Conservation (phyloP, 2,797 vertebrate genomes). For the Triplophysa yarkandensis region DNA sequence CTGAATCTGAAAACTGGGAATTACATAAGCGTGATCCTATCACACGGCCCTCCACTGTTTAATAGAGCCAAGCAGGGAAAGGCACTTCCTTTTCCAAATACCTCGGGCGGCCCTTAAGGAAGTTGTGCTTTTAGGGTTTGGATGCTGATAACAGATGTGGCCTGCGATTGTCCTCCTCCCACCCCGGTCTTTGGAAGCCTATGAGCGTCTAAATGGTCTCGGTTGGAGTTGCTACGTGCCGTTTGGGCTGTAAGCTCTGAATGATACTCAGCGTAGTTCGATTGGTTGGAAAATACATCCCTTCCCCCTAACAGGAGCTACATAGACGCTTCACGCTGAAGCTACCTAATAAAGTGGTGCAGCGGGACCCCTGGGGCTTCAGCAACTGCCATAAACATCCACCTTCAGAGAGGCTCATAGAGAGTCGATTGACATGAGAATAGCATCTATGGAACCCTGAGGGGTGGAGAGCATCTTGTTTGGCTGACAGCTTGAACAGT, state of each 20-base stretch:
- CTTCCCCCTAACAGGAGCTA: not conserved
- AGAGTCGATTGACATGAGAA: constrained; percentile 42
- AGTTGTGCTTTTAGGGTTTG: constrained; percentile 51
- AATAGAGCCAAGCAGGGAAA: constrained; percentile 49
- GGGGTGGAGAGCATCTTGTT: constrained; percentile 38
- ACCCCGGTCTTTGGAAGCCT: constrained; percentile 28
- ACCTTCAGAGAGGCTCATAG: constrained; percentile 3
- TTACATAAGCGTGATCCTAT: constrained; percentile 54
- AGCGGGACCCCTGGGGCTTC: constrained; percentile 8
- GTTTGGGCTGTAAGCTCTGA: constrained; percentile 33
- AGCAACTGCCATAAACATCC: constrained; percentile 34
- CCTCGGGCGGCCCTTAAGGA: constrained; percentile 54
- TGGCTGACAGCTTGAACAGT: constrained; percentile 31
- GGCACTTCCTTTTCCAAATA: constrained; percentile 61
- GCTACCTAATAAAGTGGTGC: constrained; percentile 33
- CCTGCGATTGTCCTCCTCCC: constrained; percentile 41
- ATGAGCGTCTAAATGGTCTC: constrained; percentile 34
- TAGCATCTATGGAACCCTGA: constrained; percentile 40
- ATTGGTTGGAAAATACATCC: constrained; percentile 23
- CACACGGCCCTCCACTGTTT: constrained; percentile 49
- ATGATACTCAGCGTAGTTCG: constrained; percentile 19
- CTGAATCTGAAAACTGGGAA: constrained; percentile 24
- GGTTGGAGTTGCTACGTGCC: constrained; percentile 54
- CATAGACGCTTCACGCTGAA: constrained; percentile 7
- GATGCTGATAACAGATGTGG: constrained; percentile 61